These are phyloP conservation scores for Thysanoteuthis rhombus DNA, from an alignment of 2,888 invertebrate genomes.

Conservation along the genomic window DNA sequence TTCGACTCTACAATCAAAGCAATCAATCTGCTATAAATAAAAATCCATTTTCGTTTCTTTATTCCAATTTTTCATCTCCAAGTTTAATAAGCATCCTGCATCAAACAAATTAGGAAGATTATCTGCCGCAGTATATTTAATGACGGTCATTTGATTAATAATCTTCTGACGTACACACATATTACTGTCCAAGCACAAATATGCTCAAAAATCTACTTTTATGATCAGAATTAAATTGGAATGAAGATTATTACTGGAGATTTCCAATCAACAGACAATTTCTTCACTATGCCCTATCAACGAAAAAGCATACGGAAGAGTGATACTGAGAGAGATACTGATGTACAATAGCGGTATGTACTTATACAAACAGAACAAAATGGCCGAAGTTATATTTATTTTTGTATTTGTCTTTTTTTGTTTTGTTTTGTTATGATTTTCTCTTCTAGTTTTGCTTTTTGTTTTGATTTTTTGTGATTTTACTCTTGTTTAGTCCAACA, in stretches of 20 bases:
- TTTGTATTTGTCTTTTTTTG: too few relatives aligned
- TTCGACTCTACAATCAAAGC: background rate
- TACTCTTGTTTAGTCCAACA: background rate
- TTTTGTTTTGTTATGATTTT: too few relatives aligned
- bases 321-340: background rate
- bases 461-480: background rate
- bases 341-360: background rate
- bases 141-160: background rate
- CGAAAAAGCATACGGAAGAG: background rate
- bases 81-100: background rate
- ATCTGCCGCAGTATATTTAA: background rate
- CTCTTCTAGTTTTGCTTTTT: too few relatives aligned
- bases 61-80: background rate
- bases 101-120: slow-evolving; percentile 12
- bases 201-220: background rate
- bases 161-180: background rate
- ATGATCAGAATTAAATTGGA: background rate
- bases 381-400: too few relatives aligned
- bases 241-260: background rate
- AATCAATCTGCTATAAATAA: slow-evolving; percentile 12
- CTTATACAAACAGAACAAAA: too few relatives aligned
- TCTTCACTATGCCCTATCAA: background rate
- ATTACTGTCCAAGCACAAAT: background rate
- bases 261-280: background rate
- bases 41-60: background rate